phyloP scores from a whole-genome alignment of 2,888 invertebrate species.

The Lasius fuliginosus region DNA sequence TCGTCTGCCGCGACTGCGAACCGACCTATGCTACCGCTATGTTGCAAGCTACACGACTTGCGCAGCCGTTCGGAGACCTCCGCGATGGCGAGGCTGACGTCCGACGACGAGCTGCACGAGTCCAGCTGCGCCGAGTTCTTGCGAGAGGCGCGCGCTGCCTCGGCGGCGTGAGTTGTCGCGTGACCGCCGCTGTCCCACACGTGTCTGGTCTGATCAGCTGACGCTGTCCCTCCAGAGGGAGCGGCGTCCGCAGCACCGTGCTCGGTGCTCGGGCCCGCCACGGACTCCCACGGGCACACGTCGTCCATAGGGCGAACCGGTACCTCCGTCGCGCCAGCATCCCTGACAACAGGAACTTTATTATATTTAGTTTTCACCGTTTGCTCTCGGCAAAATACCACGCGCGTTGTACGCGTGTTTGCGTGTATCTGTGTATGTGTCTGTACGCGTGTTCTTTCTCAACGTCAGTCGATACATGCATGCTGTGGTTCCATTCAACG shows the following conservation, averaged over 20 bases:
- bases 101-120: constrained; percentile 92
- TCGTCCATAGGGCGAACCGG: constrained; percentile 86
- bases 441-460: background rate
- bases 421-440: constrained; percentile 26
- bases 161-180: constrained; percentile 66
- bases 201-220: constrained; percentile 74
- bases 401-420: constrained; percentile 28
- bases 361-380: constrained; percentile 82
- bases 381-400: constrained; percentile 58
- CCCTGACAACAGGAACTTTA: constrained; percentile 85
- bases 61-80: constrained; percentile 89
- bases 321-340: constrained; percentile 83
- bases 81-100: constrained; percentile 89
- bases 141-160: constrained; percentile 84
- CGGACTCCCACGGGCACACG: constrained; percentile 88
- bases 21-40: constrained; percentile 87
- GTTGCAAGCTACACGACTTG: constrained; percentile 88
- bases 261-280: constrained; percentile 80
- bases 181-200: constrained; percentile 54
- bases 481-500: constrained; percentile 34
- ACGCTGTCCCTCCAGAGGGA: constrained; percentile 75
- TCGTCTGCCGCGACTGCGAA: background rate
- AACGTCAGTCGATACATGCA: constrained; percentile 59
- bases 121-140: constrained; percentile 91
- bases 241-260: constrained; percentile 60